Conservation (phyloP, 1,140 invertebrate genomes). For the Zaprionus lachaisei region DNA sequence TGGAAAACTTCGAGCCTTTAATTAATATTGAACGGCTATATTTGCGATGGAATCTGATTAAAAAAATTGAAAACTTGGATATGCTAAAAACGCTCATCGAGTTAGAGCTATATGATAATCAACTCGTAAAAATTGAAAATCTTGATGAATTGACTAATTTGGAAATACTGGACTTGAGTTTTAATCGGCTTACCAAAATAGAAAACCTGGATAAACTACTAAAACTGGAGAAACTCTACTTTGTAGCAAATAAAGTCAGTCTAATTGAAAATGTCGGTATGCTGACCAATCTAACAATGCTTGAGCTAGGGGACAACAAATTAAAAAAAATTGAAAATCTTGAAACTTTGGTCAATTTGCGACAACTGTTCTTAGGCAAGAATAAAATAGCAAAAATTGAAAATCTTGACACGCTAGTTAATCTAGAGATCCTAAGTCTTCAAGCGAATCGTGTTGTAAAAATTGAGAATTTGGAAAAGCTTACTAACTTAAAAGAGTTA, state of each 20-base stretch:
- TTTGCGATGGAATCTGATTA: conserved; percentile 97
- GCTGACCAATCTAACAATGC: conserved; percentile 91
- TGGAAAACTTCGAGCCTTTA: conserved; percentile 92
- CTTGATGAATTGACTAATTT: conserved; percentile 94
- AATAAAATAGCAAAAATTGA: conserved; percentile 97
- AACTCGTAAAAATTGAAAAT: conserved; percentile 96
- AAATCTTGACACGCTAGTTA: conserved; percentile 91
- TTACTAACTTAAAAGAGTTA: conserved; percentile 92
- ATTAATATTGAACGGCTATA: conserved; percentile 90
- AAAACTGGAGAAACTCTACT: conserved; percentile 94
- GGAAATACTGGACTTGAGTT: conserved; percentile 97
- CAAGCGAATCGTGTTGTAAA: conserved; percentile 95
- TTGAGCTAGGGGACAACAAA: conserved; percentile 98
- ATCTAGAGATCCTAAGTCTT: conserved; percentile 93
- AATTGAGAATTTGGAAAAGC: conserved; percentile 93
- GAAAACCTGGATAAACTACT: conserved; percentile 92
- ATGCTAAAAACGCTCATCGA: conserved; percentile 91
- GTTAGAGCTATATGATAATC: conserved; percentile 98
- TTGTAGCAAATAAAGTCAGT: conserved; percentile 96
- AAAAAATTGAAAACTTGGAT: conserved; percentile 95
- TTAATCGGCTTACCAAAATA: conserved; percentile 97
- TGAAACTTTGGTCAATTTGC: conserved; percentile 90
- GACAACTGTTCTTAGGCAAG: conserved; percentile 95
- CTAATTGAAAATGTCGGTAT: conserved; percentile 96
- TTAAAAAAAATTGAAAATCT: conserved; percentile 93